These are phyloP conservation scores for Mesoclemmys tuberculata DNA, from an alignment of 2,113 vertebrate species.

Conservation along the genomic window DNA sequence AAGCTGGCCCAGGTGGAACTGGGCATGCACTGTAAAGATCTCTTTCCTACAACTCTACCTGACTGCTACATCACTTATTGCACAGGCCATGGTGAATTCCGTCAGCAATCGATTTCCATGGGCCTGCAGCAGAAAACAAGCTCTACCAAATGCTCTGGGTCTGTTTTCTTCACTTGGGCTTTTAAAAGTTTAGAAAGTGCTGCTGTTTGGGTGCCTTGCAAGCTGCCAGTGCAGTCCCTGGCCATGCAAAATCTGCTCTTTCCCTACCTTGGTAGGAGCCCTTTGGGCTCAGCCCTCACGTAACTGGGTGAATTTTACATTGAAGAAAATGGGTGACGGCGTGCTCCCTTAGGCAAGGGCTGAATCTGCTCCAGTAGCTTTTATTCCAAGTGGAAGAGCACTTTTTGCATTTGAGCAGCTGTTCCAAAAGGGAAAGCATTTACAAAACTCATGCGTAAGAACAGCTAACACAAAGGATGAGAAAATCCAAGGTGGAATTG, in stretches of 20 bases:
- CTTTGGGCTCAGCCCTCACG: background rate
- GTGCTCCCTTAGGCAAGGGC: background rate
- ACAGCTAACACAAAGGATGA: background rate
- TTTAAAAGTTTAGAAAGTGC: background rate
- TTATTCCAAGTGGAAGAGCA: background rate
- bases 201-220: background rate
- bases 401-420: background rate
- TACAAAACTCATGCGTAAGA: background rate
- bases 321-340: accelerated
- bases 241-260: background rate
- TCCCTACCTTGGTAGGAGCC: background rate
- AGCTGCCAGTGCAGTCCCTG: background rate
- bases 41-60: background rate
- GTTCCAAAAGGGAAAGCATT: background rate
- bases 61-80: background rate
- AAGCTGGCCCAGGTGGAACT: background rate
- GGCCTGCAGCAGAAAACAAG: background rate
- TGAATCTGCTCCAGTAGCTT: background rate
- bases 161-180: background rate
- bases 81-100: background rate
- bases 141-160: background rate
- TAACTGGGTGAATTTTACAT: background rate
- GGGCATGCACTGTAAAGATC: background rate
- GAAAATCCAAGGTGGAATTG: background rate
- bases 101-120: background rate